These are phyloP conservation scores for Polyodon spathula DNA, from an alignment of 2,113 vertebrate genomes.

Conservation along the genomic window DNA sequence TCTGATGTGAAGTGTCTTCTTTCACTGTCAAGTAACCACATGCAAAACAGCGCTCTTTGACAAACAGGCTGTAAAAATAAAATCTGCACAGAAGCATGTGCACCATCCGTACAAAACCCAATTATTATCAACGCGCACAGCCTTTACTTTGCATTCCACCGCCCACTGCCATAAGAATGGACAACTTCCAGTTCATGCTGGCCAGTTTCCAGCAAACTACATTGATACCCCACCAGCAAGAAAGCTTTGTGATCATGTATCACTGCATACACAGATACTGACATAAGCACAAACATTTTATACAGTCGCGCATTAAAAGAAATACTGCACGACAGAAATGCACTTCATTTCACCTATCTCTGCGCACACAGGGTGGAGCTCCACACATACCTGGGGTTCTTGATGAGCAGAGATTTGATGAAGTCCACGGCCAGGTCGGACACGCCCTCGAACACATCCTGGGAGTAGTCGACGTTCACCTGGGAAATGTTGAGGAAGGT, in stretches of 20 bases:
- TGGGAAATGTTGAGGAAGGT: slow-evolving; percentile 92
- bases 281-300: too few relatives aligned
- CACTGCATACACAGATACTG: too few relatives aligned
- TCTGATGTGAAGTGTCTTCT: not conserved
- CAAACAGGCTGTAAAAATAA: too few relatives aligned
- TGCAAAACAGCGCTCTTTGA: not conserved
- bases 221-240: too few relatives aligned
- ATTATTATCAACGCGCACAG: not conserved
- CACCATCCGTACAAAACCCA: not conserved
- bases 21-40: not conserved
- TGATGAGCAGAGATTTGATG: slow-evolving; percentile 79
- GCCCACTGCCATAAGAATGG: not conserved
- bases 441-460: slow-evolving; percentile 76
- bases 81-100: not conserved
- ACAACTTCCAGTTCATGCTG: not conserved
- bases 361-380: too few relatives aligned
- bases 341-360: too few relatives aligned
- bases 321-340: too few relatives aligned
- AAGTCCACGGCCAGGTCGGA: slow-evolving; percentile 81
- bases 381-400: slow-evolving; percentile 69
- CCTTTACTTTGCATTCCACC: not conserved
- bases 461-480: slow-evolving; percentile 77
- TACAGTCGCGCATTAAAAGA: too few relatives aligned
- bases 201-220: not conserved
- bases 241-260: too few relatives aligned